Percentiles rank a stretch among this genome's conserved stretches.
These are phyloP conservation scores for Mus musculus DNA, from an alignment of 2,113 vertebrate genomes.

Conservation along the genomic window GRCm39 chr8:99700001-99700500, in stretches of 20 bases:
- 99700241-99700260: background rate
- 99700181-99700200: background rate
- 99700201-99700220: background rate
- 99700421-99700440: background rate
- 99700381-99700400: too few species aligned
- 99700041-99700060: background rate
- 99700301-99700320: too few species aligned
- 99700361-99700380: too few species aligned
- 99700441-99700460: background rate
- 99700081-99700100: background rate
- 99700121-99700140: background rate
- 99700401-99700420: background rate
- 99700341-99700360: too few species aligned
- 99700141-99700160: background rate
- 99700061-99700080: background rate
- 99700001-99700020: background rate
- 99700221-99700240: background rate
- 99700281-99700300: too few species aligned
- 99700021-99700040: background rate
- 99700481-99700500: background rate
- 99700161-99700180: background rate
- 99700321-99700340: too few species aligned
- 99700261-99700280: too few species aligned
- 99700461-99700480: background rate
- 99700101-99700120: background rate